Evolutionary conservation across 2,888 invertebrate species (phyloP).

Genomic region (Unio pictorum): DNA sequence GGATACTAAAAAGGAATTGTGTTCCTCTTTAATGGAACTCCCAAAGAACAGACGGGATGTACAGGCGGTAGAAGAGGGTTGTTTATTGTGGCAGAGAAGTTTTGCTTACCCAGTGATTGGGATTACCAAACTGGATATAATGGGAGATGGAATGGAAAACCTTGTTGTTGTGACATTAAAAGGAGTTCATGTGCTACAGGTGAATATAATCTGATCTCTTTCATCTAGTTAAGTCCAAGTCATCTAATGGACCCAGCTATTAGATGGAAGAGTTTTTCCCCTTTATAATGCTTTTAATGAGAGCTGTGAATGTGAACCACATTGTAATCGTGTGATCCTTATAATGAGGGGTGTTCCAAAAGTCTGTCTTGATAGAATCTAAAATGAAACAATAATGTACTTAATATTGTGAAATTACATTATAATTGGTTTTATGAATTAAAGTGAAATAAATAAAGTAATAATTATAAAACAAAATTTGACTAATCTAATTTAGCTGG

Average conservation of each 20-base stretch:
- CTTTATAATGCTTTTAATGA: background rate
- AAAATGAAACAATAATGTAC: too few relatives aligned
- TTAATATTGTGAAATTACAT: too few relatives aligned
- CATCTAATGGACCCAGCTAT: background rate
- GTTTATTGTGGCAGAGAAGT: constrained; percentile 73
- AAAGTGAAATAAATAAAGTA: too few relatives aligned
- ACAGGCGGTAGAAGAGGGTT: background rate
- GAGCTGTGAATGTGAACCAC: too few relatives aligned
- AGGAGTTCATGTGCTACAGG: constrained; percentile 80
- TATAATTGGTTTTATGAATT: too few relatives aligned
- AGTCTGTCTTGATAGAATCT: too few relatives aligned
- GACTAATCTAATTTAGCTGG: too few relatives aligned
- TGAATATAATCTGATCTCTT: constrained; percentile 15
- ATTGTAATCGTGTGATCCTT: too few relatives aligned
- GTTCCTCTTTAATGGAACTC: too few relatives aligned
- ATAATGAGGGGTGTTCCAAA: too few relatives aligned
- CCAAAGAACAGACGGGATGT: too few relatives aligned
- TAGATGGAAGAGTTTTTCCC: background rate
- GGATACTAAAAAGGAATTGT: background rate
- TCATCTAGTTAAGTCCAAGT: background rate
- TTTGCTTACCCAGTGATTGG: constrained; percentile 79
- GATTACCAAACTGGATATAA: constrained; percentile 78
- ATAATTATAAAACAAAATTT: too few relatives aligned
- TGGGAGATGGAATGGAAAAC: constrained; percentile 80
- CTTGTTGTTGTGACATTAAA: constrained; percentile 78